Evolutionary conservation across 2,888 invertebrate species (phyloP), one percentile per base, ranked within the genome.

Genomic region (Ceramica pisi): DNA sequence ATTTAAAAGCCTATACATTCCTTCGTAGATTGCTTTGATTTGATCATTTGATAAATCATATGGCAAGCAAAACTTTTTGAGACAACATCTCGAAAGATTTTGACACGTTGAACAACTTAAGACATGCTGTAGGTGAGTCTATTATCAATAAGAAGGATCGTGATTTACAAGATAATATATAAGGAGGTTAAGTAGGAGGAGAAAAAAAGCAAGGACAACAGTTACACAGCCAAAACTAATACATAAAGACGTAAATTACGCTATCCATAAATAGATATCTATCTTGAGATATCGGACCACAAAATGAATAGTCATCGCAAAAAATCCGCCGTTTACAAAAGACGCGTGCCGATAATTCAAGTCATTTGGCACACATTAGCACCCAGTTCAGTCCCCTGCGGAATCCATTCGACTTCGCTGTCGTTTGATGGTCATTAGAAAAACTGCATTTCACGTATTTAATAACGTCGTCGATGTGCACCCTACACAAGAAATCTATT

Each of bases 401-500:
- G 65, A 83, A 84, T 80, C 81, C 82, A 75, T 82, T 77, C 81
- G 68, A 75, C 67, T 84, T 77, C 73, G 78, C 82, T 85, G 86
- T 87, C 84, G 87, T 82, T 81, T 79, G 72, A 63, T 81, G 86
- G 89, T 92, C 93, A 92, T 94, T 93, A 93, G 90, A 92, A 94
- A 95, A 95, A 94, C 90, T 94, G 95, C 95, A 95, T 94, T 91
- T 96, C 95, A 95, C 89, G 94, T 93, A 93, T 94, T 94, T 94
- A 95, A 95, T 95, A 94, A 94, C 91, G 89, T 90, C 92, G 90
- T 92, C 92, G 90, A 85, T 86, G 87, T 90, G 86, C 90, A 91
- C 92, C 94, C 93, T 87, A 90, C 88, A 90, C 88, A 89, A 92
- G 90, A 93, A 93, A 94, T 93, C 94, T 94, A 95, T 95, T 95